A percentile compares a stretch with the other conserved stretches of the same genome.
These are phyloP conservation scores for Dicyrtoma fusca DNA, from an alignment of 2,888 invertebrate genomes.

Conservation along the genomic window DNA sequence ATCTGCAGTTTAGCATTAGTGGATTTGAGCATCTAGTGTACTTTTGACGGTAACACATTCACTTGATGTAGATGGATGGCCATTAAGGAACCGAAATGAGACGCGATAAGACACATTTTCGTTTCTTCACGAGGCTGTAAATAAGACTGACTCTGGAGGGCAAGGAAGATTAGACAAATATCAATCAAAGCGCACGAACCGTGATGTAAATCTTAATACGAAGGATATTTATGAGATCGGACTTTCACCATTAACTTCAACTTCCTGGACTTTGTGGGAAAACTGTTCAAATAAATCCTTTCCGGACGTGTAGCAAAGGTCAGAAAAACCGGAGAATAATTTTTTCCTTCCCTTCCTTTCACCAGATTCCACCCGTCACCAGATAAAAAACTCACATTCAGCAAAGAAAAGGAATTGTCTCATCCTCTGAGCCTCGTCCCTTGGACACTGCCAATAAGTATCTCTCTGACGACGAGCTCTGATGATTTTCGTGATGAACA, in stretches of 20 bases:
- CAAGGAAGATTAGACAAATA: slow-evolving; percentile 8
- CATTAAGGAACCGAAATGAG: too few relatives aligned
- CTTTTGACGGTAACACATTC: too few relatives aligned
- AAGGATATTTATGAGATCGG: slow-evolving; percentile 27
- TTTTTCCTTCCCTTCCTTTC: slow-evolving; percentile 4
- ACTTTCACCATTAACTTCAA: slow-evolving; percentile 26
- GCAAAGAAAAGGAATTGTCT: slow-evolving; percentile 1
- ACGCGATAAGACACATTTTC: too few relatives aligned
- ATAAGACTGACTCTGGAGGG: not conserved
- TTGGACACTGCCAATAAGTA: slow-evolving; percentile 9
- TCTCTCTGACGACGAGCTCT: too few relatives aligned
- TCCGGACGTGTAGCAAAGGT: slow-evolving; percentile 27
- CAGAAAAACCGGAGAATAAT: slow-evolving; percentile 29
- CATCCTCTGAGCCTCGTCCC: not conserved
- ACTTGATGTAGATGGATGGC: too few relatives aligned
- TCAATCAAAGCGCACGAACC: not conserved
- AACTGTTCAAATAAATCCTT: slow-evolving; percentile 30
- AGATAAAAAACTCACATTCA: not conserved
- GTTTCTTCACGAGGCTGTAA: not conserved
- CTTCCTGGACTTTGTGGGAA: slow-evolving; percentile 26
- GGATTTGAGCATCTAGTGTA: too few relatives aligned
- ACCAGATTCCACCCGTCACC: not conserved
- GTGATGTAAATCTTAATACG: too few relatives aligned
- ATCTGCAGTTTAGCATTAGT: too few relatives aligned
- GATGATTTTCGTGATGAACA: slow-evolving; percentile 3